Evolutionary conservation across 2,888 invertebrate genomes (phyloP).

Genomic region (Laothoe populi): DNA sequence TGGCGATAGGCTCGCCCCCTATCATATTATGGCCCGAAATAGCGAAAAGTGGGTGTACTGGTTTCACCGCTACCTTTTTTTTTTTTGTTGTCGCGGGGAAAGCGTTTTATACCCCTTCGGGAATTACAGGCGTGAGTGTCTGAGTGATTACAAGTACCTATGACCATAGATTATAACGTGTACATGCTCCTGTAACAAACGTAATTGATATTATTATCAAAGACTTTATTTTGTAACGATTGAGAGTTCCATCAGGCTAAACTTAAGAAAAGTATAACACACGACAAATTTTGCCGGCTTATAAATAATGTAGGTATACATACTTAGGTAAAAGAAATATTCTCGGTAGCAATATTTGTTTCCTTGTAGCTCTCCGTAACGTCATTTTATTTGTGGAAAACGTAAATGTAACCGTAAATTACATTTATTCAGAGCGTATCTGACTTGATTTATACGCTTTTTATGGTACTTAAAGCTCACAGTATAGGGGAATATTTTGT

Average conservation of each 20-base stretch:
- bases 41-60: too few species aligned
- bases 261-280: not conserved
- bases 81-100: too few species aligned
- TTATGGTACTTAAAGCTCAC: constrained; percentile 62
- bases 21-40: too few species aligned
- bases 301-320: not conserved
- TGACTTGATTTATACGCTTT: constrained; percentile 67
- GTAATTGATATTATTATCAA: too few species aligned
- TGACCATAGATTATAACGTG: not conserved
- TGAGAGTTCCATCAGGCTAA: too few species aligned
- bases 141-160: not conserved
- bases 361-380: constrained; percentile 40
- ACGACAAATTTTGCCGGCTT: not conserved
- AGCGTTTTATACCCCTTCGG: too few species aligned
- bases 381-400: constrained; percentile 60
- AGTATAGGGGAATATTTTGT: constrained; percentile 34
- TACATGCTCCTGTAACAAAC: too few species aligned
- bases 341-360: constrained; percentile 7
- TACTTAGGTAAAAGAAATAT: not conserved
- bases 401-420: constrained; percentile 66
- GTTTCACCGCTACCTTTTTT: too few species aligned
- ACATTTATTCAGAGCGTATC: constrained; percentile 69
- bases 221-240: not conserved
- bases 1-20: too few species aligned
- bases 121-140: too few species aligned